These are phyloP conservation scores for Herminia tarsipennalis DNA, from an alignment of 2,888 invertebrate species.

Conservation along the genomic window DNA sequence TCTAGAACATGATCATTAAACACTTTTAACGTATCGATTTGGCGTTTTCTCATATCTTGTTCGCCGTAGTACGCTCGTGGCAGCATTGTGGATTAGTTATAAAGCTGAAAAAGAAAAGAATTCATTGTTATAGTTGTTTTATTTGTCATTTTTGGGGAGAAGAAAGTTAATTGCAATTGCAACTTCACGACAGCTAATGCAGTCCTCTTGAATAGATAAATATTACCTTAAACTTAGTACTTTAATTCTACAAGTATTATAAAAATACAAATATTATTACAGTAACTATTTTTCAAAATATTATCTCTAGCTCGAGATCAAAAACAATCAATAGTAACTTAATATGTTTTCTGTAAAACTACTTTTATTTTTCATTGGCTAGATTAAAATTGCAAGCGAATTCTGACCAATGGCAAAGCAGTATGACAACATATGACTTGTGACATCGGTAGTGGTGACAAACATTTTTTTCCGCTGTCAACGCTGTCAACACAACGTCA, in stretches of 20 bases:
- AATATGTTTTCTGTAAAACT: constrained; percentile 5
- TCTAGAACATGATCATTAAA: constrained; percentile 93
- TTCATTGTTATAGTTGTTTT: not conserved
- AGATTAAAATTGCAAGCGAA: not conserved
- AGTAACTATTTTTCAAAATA: constrained; percentile 15
- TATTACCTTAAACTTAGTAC: too few species aligned
- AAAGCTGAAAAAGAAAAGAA: constrained; percentile 17
- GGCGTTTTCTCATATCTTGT: constrained; percentile 87
- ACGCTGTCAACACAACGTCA: too few species aligned
- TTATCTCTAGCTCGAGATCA: not conserved
- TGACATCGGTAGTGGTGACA: too few species aligned
- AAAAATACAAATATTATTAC: too few species aligned
- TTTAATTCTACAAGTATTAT: too few species aligned
- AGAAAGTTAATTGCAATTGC: not conserved
- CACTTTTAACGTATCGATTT: constrained; percentile 93
- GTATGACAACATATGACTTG: too few species aligned
- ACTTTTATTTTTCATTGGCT: not conserved
- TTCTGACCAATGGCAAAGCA: not conserved
- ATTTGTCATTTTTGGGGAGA: not conserved
- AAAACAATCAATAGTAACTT: constrained; percentile 18
- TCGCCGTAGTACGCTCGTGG: constrained; percentile 84
- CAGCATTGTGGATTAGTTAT: constrained; percentile 69
- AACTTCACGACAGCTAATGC: too few species aligned
- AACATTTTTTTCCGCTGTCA: too few species aligned
- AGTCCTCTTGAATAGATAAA: too few species aligned